Base-by-base conservation (phyloP, 2,797 vertebrate species). In the Phalloptychus januarius region DNA sequence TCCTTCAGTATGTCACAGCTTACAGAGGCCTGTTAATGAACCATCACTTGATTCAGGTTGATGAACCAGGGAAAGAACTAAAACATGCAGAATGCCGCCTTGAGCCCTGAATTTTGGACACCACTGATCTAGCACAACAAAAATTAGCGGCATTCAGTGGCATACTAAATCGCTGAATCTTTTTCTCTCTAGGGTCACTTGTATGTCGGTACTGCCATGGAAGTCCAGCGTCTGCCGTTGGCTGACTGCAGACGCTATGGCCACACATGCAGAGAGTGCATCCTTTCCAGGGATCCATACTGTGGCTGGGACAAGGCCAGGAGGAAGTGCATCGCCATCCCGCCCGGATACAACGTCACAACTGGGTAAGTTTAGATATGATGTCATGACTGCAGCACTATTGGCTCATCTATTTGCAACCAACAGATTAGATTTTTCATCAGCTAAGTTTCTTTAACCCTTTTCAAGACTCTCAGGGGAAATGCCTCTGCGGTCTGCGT, bases 211-310 rank as follows among this genome's bases (percentile, higher is more conserved):
- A 96, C 95, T 3, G 93, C 95, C 2, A 94, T 94, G 92, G 96
- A 95, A 89, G 85, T 96, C 45, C 96, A 96, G 89, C 93, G 95
- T 7, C 86, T 96, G 81, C 94, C 91, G 0, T 88, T 96, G 88
- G 96, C 96, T 33, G 95, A 96, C 88, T 96, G 96, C 16, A 46
- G 90, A 87, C 95, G 94, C 81, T 96, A 96, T 83, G 95, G 95
- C 15, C 86, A 95, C 93, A 96, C 91, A 0, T 96, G 96, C 84
- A 87, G 93, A 70, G 95, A 95, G 78, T 96, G 96, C 89, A 94
- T 96, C 70, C 94, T 96, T 6, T 93, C 95, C 54, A 85, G 95
- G 48, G 94, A 95, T 79, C 95, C 96, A 0, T 96, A 95, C 80
- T 96, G 96, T 69, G 95, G 94, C 28, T 95, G 96, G 95, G 95